Evolutionary conservation across 2,888 invertebrate species (phyloP), one percentile per base, ranked within the genome.

Genomic region (Isotomurus palustris): DNA sequence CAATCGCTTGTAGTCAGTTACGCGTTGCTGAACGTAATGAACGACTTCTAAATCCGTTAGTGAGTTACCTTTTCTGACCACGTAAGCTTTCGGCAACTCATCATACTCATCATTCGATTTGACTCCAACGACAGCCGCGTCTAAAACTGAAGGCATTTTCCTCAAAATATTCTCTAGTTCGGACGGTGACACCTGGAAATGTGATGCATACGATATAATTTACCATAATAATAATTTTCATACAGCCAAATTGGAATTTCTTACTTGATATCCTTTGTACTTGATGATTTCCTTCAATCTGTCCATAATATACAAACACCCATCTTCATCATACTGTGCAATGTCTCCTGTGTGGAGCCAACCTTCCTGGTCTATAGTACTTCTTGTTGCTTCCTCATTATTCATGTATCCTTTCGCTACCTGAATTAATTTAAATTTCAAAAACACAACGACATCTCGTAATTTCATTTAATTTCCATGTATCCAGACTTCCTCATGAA

Each of bases 201-300:
- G n/a, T n/a, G 32, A 32, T 32, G 32, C 12, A 8, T 10, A 32
- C 32, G 32, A 32, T 32, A 32, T 32, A 32, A 12, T 32, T 8
- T 32, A 32, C n/a, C n/a, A n/a, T n/a, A n/a, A n/a, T n/a, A n/a
- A n/a, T n/a, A n/a, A n/a, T n/a, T n/a, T n/a, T n/a, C n/a, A n/a
- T n/a, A n/a, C n/a, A n/a, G n/a, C n/a, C n/a, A n/a, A n/a, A n/a
- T n/a, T n/a, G n/a, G n/a, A n/a, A n/a, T n/a, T n/a, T n/a, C n/a
- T n/a, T 77, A 88, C 88, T 82, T 89, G 88, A 73, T 87, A 85
- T 64, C 88, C 88, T 76, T 89, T 88, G 59, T 87, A 87, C 78
- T 90, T 90, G 73, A 90, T 89, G 57, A 89, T 81, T 73, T 57
- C 57, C 14, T 57, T 57, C n/a, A 57, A 32, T 14, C 53, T 35